Base-by-base conservation (phyloP, 2,888 invertebrate genomes). In the Tenthredo amoena region DNA sequence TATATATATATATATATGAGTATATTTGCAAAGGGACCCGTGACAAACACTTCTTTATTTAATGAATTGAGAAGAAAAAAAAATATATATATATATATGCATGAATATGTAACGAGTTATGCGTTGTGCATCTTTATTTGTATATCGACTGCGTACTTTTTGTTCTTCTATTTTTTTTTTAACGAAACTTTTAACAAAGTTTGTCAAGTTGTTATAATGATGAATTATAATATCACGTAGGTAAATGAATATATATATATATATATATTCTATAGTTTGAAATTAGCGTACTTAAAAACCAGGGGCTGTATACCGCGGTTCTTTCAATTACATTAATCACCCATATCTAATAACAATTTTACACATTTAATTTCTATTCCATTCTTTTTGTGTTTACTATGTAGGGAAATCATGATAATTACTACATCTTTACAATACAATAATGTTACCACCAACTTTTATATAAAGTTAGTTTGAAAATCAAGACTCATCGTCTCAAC, bases 241-340 rank as follows among this genome's bases (percentile, higher is more conserved):
- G 18, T 34, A 68, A 68, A 68, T 68, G 34, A 34, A 34, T 68
- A 34, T 65, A 65, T 31, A 1, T 55, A 18, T 55, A 21, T 21
- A 6, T 58, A 58, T 62, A 62, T 34, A 68, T 68, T 68, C 26
- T 74, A 43, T 74, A 43, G 31, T 43, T 43, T 15, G 26, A n/a
- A 74, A 74, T 31, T 40, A 74, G 43, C 21, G 74, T 43, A 74
- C 74, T 43, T 74, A 72, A 72, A 47, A 74, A 43, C 21, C 62
- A 62, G 62, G 62, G 62, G 62, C 62, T 74, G 21, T 21, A 43
- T 40, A 74, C 43, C 40, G 43, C 74, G 43, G 43, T 74, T 74
- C 74, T 43, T 74, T 74, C 74, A 40, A 74, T 74, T 43, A 43
- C 12, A 40, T 47, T 31, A 55, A 55, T 55, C 5, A n/a, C 18